Evolutionary conservation across 1,140 invertebrate species (phyloP).

Genomic region (Akabosia matsudoensis): DNA sequence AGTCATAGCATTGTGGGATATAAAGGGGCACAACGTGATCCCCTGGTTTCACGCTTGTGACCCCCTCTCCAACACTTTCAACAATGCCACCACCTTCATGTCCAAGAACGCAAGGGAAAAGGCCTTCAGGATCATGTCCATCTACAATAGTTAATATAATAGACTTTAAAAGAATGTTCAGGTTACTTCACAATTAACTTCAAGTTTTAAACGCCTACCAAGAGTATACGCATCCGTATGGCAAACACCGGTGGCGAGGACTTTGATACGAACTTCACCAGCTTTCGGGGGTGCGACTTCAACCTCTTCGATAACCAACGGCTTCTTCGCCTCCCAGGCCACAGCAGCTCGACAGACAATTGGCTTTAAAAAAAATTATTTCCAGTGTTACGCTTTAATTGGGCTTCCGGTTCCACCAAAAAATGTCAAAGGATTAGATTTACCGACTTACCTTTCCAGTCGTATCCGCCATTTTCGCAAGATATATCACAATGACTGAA

Average conservation of each 20-base stretch:
- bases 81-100: constrained; percentile 95
- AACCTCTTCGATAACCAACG: constrained; percentile 81
- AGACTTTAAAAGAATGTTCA: no score
- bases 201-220: no score
- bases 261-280: constrained; percentile 72
- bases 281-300: constrained; percentile 92
- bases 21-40: constrained; percentile 97
- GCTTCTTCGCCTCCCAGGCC: constrained; percentile 83
- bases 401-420: no score
- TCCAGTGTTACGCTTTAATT: no score
- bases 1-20: constrained; percentile 92
- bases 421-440: no score
- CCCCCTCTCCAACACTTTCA: constrained; percentile 91
- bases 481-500: no score
- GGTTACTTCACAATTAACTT: neutral
- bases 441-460: no score
- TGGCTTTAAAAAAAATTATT: constrained; percentile 56
- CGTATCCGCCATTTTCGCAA: no score
- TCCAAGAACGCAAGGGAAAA: constrained; percentile 88
- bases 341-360: constrained; percentile 90
- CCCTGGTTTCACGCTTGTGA: constrained; percentile 78
- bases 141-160: no score
- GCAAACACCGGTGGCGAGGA: constrained; percentile 86
- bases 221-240: constrained; percentile 95
- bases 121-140: constrained; percentile 89